Percentiles rank a stretch among this genome's conserved stretches.
phyloP scores from a whole-genome alignment of 2,797 vertebrate species.

The Argya squamiceps region DNA sequence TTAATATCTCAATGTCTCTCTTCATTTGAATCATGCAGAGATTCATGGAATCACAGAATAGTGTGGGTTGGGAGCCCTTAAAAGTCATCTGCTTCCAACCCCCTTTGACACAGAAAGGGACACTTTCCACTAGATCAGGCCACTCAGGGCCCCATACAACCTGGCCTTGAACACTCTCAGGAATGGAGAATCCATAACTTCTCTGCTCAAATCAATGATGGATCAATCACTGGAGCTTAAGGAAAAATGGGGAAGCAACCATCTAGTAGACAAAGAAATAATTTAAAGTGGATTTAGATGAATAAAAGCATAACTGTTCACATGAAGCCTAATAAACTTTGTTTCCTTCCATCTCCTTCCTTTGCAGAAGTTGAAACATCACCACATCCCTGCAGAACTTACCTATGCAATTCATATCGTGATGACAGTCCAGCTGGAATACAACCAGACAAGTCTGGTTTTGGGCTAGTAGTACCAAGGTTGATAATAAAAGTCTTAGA shows the following conservation, averaged over 20 bases:
- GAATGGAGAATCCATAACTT: background rate
- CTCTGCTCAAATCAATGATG: background rate
- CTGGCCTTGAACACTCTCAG: background rate
- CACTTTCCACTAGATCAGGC: background rate
- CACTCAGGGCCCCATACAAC: background rate
- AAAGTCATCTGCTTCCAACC: background rate
- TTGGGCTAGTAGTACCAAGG: background rate
- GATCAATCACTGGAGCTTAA: background rate
- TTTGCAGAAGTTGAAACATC: background rate
- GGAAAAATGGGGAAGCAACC: background rate
- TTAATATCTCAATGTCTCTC: background rate
- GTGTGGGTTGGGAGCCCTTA: background rate
- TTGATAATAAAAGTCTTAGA: background rate
- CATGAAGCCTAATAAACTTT: background rate
- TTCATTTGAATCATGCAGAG: background rate
- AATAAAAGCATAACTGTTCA: background rate
- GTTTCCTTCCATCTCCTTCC: background rate
- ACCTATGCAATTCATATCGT: background rate
- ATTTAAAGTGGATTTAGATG: background rate
- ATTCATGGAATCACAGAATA: background rate
- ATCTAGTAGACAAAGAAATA: background rate
- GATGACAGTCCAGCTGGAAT: background rate
- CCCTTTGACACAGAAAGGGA: background rate
- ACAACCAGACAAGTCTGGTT: background rate
- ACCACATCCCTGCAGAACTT: background rate